phyloP scores from a whole-genome alignment of 1,140 invertebrate species.

The Anthonomus grandis region DNA sequence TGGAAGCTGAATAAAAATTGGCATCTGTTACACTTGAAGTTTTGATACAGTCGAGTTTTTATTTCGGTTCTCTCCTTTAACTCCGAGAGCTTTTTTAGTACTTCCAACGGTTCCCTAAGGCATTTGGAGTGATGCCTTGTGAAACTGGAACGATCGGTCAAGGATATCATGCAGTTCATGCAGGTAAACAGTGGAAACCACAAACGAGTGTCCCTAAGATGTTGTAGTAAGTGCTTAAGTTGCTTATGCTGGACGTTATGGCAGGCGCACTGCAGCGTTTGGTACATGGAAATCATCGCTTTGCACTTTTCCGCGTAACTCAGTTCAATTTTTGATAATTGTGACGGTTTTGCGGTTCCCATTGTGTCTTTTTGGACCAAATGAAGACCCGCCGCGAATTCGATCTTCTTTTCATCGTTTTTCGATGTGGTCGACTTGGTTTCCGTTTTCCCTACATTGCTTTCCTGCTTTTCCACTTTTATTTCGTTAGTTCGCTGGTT shows the following conservation, averaged over 20 bases:
- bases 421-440: not conserved
- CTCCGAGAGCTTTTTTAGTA: constrained; percentile 36
- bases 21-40: constrained; percentile 40
- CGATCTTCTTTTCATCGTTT: constrained; percentile 37
- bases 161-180: constrained; percentile 57
- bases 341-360: too few relatives aligned
- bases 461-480: not conserved
- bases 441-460: constrained; percentile 7
- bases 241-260: constrained; percentile 37
- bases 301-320: constrained; percentile 45
- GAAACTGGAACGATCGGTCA: constrained; percentile 43
- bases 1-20: constrained; percentile 41
- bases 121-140: constrained; percentile 37
- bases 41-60: constrained; percentile 42
- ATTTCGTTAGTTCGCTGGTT: not conserved
- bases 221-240: constrained; percentile 35
- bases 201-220: constrained; percentile 34
- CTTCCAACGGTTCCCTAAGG: constrained; percentile 32
- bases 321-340: constrained; percentile 39
- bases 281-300: constrained; percentile 41
- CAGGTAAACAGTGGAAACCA: constrained; percentile 53
- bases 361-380: constrained; percentile 32
- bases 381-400: constrained; percentile 41
- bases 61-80: constrained; percentile 34
- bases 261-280: constrained; percentile 38